Evolutionary conservation across 2,797 vertebrate species (phyloP).

Genomic region (Caiman crocodilus): DNA sequence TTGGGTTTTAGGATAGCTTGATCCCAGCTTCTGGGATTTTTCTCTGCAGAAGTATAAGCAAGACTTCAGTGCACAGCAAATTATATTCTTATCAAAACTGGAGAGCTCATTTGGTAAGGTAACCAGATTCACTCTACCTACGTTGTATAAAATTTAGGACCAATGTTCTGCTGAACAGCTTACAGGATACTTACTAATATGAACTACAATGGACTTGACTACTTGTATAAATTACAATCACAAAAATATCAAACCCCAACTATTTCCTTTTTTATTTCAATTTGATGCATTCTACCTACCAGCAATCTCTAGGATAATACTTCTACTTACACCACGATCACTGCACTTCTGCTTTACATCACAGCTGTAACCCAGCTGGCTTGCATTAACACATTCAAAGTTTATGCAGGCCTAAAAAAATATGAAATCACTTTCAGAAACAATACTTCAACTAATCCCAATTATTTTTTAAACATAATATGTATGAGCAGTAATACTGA

Average conservation of each 20-base stretch:
- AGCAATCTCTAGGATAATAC: background rate
- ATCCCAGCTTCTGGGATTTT: background rate
- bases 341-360: conserved; percentile 82
- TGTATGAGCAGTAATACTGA: background rate
- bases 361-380: conserved; percentile 81
- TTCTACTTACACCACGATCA: conserved; percentile 83
- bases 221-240: background rate
- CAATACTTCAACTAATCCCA: background rate
- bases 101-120: background rate
- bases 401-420: conserved; percentile 84
- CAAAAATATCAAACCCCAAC: background rate
- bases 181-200: background rate
- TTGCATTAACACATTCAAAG: conserved; percentile 86
- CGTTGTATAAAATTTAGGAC: background rate
- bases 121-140: background rate
- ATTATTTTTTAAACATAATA: background rate
- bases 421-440: conserved; percentile 9
- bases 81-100: background rate
- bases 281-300: background rate
- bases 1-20: background rate
- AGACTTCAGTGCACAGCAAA: background rate
- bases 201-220: conserved; percentile 1
- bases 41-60: background rate
- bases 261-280: background rate
- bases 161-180: background rate